These are phyloP conservation scores for Eupeodes luniger DNA, from an alignment of 2,888 invertebrate species.

Conservation along the genomic window DNA sequence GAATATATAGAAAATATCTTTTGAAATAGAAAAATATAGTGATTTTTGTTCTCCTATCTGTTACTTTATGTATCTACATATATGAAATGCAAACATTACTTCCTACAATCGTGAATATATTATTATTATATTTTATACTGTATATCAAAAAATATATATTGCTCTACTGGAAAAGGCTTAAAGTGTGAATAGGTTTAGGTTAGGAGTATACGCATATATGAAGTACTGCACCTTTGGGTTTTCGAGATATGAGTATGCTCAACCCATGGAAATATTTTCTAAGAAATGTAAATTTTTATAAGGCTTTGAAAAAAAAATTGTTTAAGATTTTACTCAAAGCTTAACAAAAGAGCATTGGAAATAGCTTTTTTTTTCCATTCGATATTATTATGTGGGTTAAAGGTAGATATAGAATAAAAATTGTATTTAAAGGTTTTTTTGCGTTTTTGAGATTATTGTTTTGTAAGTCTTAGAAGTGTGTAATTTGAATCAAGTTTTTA, in stretches of 20 bases:
- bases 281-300: not conserved
- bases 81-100: slow-evolving; percentile 19
- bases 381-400: too few relatives aligned
- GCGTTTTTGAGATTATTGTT: too few relatives aligned
- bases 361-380: too few relatives aligned
- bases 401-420: too few relatives aligned
- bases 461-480: too few relatives aligned
- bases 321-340: too few relatives aligned
- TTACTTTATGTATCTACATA: not conserved
- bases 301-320: not conserved
- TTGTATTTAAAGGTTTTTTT: too few relatives aligned
- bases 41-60: not conserved
- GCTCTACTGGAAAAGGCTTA: not conserved
- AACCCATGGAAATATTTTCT: not conserved
- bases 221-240: too few relatives aligned
- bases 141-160: not conserved
- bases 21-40: slow-evolving; percentile 15
- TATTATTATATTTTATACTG: not conserved
- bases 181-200: slow-evolving; percentile 5
- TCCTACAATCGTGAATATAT: not conserved
- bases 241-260: too few relatives aligned
- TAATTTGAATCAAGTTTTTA: too few relatives aligned
- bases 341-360: too few relatives aligned
- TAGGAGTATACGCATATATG: too few relatives aligned
- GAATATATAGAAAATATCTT: not conserved